Evolutionary conservation across 2,113 vertebrate genomes (phyloP).

Genomic region (Callithrix jacchus): DNA sequence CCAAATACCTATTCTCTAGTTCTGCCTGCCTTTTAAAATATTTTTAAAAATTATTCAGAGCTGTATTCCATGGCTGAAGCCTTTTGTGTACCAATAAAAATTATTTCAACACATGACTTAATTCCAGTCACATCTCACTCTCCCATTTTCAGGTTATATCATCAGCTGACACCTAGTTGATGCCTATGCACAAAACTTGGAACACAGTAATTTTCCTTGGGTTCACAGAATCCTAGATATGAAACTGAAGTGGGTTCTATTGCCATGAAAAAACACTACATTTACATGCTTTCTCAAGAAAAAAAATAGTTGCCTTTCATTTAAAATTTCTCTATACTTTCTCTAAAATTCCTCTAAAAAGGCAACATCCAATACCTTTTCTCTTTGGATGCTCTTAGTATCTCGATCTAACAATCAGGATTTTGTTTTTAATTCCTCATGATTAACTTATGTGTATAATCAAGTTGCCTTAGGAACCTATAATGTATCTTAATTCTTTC

Average conservation of each 20-base stretch:
- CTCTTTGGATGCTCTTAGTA: not conserved
- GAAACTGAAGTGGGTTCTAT: not conserved
- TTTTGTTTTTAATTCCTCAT: not conserved
- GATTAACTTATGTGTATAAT: not conserved
- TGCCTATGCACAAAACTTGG: not conserved
- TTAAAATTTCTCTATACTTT: slow-evolving; percentile 28
- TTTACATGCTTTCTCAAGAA: not conserved
- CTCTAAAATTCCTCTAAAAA: not conserved
- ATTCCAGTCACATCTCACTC: not conserved
- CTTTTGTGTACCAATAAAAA: not conserved
- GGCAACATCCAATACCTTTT: not conserved
- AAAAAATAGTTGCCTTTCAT: not conserved
- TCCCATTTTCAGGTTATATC: not conserved
- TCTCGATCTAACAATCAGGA: not conserved
- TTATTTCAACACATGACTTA: slow-evolving; percentile 14
- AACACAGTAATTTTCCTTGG: not conserved
- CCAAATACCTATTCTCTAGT: not conserved
- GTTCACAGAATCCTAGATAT: not conserved
- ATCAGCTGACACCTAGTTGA: not conserved
- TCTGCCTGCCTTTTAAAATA: not conserved
- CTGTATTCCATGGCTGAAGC: not conserved
- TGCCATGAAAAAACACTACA: not conserved
- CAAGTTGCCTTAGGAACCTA: not conserved
- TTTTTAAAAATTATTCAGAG: not conserved
- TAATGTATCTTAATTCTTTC: not conserved